Percentiles rank a stretch among this genome's conserved stretches.
Conservation (phyloP, 1,140 invertebrate species). For the Drosophila sulfurigaster region DNA sequence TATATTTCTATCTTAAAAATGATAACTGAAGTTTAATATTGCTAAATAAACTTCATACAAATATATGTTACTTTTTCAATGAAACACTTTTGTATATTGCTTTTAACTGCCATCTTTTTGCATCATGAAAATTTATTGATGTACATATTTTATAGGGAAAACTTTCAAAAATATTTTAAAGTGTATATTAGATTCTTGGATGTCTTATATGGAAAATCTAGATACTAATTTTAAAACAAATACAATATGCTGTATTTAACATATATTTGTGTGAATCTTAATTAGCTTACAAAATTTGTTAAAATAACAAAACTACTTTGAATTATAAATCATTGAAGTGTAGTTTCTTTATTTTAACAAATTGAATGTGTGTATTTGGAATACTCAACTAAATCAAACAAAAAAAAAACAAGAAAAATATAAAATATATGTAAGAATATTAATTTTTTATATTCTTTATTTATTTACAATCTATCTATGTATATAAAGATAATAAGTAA, state of each 20-base stretch:
- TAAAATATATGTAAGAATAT: too few species aligned
- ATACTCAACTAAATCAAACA: not conserved
- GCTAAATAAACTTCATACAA: conserved; percentile 51
- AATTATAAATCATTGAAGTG: not conserved
- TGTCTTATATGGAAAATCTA: too few species aligned
- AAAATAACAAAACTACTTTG: not conserved
- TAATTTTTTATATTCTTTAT: not conserved
- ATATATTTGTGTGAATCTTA: conserved; percentile 20
- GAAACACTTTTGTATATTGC: too few species aligned
- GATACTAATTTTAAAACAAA: too few species aligned
- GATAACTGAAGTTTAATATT: conserved; percentile 39
- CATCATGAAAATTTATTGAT: too few species aligned
- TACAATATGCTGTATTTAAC: not conserved
- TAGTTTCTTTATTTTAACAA: not conserved
- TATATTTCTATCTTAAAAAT: not conserved
- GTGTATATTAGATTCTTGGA: too few species aligned
- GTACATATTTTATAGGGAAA: too few species aligned
- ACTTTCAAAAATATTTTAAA: too few species aligned
- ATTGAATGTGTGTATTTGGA: conserved; percentile 21
- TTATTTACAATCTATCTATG: too few species aligned
- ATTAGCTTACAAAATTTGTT: not conserved
- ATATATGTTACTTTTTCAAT: not conserved
- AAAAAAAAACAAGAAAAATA: not conserved
- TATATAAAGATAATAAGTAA: not conserved
- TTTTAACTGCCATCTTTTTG: too few species aligned